Percentiles rank a stretch among this genome's conserved stretches.
These are phyloP conservation scores for Alitta virens DNA, from an alignment of 2,888 invertebrate genomes.

Conservation along the genomic window DNA sequence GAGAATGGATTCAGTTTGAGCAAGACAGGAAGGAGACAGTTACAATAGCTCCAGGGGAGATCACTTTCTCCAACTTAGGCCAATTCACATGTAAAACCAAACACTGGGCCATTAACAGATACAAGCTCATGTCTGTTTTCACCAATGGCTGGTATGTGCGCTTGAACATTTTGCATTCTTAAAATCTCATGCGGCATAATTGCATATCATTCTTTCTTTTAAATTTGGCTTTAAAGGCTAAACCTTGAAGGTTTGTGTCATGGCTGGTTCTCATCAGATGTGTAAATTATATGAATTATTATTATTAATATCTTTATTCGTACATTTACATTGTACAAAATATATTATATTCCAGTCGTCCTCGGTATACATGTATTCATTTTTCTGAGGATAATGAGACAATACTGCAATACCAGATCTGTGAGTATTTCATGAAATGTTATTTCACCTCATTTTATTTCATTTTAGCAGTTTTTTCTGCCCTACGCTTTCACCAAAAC, in stretches of 20 bases:
- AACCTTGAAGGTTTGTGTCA: too few relatives aligned
- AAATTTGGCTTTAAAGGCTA: too few relatives aligned
- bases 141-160: constrained; percentile 49
- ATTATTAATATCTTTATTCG: too few relatives aligned
- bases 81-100: constrained; percentile 41
- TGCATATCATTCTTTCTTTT: neutral
- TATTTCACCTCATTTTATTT: too few relatives aligned
- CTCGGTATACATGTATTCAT: constrained; percentile 28
- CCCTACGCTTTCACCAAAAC: too few relatives aligned
- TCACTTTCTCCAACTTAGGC: constrained; percentile 42
- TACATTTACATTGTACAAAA: neutral
- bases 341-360: constrained; percentile 21
- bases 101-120: constrained; percentile 39
- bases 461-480: too few relatives aligned
- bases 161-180: neutral
- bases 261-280: too few relatives aligned
- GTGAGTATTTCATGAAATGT: too few relatives aligned
- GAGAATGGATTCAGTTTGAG: constrained; percentile 47
- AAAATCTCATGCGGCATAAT: neutral
- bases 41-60: constrained; percentile 34
- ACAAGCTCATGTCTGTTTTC: constrained; percentile 44
- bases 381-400: constrained; percentile 17
- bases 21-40: constrained; percentile 36
- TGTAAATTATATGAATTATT: too few relatives aligned
- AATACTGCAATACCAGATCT: constrained; percentile 23